Conservation (phyloP, 2,888 invertebrate species). For the Stegana nigrithorax region DNA sequence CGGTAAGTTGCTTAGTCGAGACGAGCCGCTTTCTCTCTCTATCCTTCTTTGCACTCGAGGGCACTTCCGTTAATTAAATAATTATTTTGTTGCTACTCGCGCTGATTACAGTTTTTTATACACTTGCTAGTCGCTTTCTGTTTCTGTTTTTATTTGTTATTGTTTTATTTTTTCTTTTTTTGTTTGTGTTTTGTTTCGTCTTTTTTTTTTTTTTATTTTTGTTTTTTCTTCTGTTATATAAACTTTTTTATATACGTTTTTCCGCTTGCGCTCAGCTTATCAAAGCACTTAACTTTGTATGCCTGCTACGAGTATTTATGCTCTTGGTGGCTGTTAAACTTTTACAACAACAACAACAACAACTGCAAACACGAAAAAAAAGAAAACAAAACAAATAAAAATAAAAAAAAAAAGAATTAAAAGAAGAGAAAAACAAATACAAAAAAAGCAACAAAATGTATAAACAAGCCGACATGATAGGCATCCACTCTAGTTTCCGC, state of each 20-base stretch:
- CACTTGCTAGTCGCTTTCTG: not conserved
- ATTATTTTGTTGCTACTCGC: constrained; percentile 57
- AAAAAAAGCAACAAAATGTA: not conserved
- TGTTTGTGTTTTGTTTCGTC: not conserved
- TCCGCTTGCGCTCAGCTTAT: too few relatives aligned
- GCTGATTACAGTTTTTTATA: constrained; percentile 50
- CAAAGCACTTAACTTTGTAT: too few relatives aligned
- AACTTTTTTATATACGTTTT: too few relatives aligned
- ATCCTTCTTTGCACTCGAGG: not conserved
- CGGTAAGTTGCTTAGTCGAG: too few relatives aligned
- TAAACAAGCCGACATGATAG: not conserved
- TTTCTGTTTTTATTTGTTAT: not conserved
- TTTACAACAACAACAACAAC: too few relatives aligned
- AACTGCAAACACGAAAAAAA: too few relatives aligned
- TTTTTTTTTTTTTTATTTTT: not conserved
- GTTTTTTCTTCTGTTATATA: too few relatives aligned
- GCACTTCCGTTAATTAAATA: constrained; percentile 60
- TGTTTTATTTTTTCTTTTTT: not conserved
- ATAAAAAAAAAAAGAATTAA: not conserved
- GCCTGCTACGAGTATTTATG: too few relatives aligned
- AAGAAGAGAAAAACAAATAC: not conserved
- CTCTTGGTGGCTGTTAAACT: too few relatives aligned
- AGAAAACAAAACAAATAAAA: not conserved
- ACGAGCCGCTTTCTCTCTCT: not conserved
- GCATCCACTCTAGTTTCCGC: too few relatives aligned